phyloP scores from a whole-genome alignment of 2,113 vertebrate genomes.

The Clarias gariepinus region DNA sequence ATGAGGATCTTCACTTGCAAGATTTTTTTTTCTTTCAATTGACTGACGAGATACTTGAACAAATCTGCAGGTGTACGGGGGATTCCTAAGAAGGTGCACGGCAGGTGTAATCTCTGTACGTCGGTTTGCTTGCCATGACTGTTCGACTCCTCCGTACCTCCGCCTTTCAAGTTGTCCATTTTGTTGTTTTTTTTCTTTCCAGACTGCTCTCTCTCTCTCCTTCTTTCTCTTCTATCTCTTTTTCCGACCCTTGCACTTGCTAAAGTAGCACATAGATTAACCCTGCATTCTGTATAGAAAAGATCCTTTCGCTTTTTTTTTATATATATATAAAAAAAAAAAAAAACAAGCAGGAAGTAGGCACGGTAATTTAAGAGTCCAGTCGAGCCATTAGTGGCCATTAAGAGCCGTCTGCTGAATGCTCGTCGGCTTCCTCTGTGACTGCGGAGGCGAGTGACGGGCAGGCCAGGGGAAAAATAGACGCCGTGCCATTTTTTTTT shows the following conservation, averaged over 20 bases:
- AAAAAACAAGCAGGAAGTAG: constrained; percentile 20
- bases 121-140: background rate
- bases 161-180: too few relatives aligned
- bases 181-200: background rate
- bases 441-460: constrained; percentile 18
- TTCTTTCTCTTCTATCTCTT: background rate
- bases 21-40: background rate
- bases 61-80: background rate
- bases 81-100: background rate
- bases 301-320: background rate
- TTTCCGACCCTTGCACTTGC: background rate
- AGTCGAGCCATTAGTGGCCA: constrained; percentile 45
- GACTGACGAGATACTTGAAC: background rate
- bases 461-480: constrained; percentile 24
- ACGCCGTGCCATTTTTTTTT: constrained; percentile 19
- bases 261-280: constrained; percentile 1
- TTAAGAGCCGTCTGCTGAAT: constrained; percentile 39
- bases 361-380: constrained; percentile 28
- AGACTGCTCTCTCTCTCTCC: background rate
- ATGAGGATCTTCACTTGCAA: background rate
- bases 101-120: background rate
- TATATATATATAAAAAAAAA: background rate
- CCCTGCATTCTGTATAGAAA: background rate
- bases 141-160: background rate
- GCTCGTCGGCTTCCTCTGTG: constrained; percentile 13